Evolutionary conservation across 2,113 vertebrate species (phyloP).

Genomic region (Australoheros scitulus): DNA sequence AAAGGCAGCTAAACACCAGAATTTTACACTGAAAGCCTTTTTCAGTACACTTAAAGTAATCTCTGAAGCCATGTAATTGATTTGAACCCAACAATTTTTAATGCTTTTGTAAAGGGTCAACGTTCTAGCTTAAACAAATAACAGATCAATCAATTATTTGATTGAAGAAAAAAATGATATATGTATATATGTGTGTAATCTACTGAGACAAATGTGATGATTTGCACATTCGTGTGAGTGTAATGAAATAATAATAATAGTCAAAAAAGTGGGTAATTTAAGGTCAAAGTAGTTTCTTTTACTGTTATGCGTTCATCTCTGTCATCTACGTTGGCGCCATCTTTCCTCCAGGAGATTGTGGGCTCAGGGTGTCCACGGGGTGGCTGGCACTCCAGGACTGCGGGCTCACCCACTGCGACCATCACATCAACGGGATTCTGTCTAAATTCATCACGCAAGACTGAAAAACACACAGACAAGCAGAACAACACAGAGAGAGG

Average conservation of each 20-base stretch:
- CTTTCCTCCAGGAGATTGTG: conserved; percentile 95
- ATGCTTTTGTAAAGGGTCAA: no score
- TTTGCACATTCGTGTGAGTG: background rate
- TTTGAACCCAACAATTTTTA: background rate
- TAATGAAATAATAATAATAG: background rate
- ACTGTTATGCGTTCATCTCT: conserved; percentile 92
- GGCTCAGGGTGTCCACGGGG: conserved; percentile 95
- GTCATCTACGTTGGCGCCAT: conserved; percentile 87
- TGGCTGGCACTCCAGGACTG: conserved; percentile 92
- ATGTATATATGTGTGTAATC: no score
- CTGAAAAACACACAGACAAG: conserved; percentile 71
- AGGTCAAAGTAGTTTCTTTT: conserved; percentile 46
- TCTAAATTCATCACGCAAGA: conserved; percentile 93
- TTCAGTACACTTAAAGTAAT: no score
- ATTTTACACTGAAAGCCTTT: background rate
- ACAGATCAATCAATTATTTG: no score
- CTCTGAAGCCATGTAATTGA: no score
- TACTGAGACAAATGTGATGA: background rate
- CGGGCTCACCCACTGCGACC: conserved; percentile 92
- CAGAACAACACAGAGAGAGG: background rate
- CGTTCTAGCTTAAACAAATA: no score
- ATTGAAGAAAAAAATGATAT: no score
- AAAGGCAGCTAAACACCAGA: background rate
- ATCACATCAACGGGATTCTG: conserved; percentile 94
- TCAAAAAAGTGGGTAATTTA: background rate